Evolutionary conservation across 1,140 invertebrate genomes (phyloP), one percentile per base, ranked within the genome.

Genomic region (Mamestra configurata): DNA sequence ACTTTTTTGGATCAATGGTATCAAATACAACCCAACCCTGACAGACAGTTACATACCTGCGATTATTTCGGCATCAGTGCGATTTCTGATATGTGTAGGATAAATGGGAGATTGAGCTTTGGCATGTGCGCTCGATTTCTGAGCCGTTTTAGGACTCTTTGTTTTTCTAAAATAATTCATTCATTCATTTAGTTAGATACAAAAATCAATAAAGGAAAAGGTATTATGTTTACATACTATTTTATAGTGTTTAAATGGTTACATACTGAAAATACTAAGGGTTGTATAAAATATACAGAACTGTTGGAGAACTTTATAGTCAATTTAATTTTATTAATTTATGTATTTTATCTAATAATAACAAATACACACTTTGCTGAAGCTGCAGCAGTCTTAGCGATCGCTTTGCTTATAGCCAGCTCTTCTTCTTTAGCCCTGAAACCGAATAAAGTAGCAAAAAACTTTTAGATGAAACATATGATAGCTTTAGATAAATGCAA

Each of bases 41-140:
- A 31, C 5, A 31, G 27, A 5, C 27, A 5, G 4, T 15, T 43
- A 68, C 51, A 70, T 55, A 94, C 93, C 93, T 79, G 87, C 81
- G 51, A 89, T 85, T 64, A 94, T 92, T 89, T 94, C 92, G 13
- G 88, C 83, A 84, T 93, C 92, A 31, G 87, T 92, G 46, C 93
- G 79, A 24, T 31, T 31, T 31, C 5, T 1, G 27, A 86, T 82
- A 57, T 88, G 90, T 72, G 82, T 88, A 18, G 86, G 82, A 8
- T 84, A 68, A 20, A 18, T 0, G 4, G 15, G 13, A 13, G 2
- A 4, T n/a, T n/a, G 43, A 4, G 4, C 4, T 49, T 49, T 49
- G 43, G 43, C 1, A n/a, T 2, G 43, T 49, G 3, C 15, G 5
- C 15, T n/a, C 43, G 13, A 1, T 49, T 49, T 49, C 15, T 4